phyloP scores from a whole-genome alignment of 2,888 invertebrate species.

The Caenorhabditis parvicauda region DNA sequence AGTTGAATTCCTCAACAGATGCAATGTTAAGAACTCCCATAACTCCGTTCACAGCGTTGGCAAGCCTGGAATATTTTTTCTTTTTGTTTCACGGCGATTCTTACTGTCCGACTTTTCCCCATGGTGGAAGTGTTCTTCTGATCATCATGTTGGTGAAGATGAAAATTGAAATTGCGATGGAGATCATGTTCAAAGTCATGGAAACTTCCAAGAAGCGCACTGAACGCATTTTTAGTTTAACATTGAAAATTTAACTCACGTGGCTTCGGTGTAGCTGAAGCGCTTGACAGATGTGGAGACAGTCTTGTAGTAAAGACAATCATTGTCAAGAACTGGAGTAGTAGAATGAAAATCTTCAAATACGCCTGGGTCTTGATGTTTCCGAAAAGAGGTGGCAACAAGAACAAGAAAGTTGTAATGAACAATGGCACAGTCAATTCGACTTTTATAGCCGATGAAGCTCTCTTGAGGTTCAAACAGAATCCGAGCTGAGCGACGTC shows the following conservation, averaged over 20 bases:
- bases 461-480: constrained; percentile 59
- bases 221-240: constrained; percentile 21
- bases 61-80: constrained; percentile 35
- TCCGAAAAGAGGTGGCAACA: constrained; percentile 56
- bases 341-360: constrained; percentile 56
- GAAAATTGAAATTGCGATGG: constrained; percentile 48
- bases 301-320: constrained; percentile 58
- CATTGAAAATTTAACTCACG: constrained; percentile 29
- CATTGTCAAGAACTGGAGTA: constrained; percentile 57
- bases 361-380: constrained; percentile 48
- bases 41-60: constrained; percentile 54
- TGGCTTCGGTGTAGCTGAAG: constrained; percentile 53
- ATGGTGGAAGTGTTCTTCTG: constrained; percentile 53
- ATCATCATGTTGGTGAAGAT: constrained; percentile 46
- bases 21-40: constrained; percentile 53
- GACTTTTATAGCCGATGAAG: constrained; percentile 51
- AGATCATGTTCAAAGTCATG: constrained; percentile 53
- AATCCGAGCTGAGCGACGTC: constrained; percentile 56
- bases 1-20: constrained; percentile 41
- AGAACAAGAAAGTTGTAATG: constrained; percentile 52
- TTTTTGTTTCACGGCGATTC: background rate
- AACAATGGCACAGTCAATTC: constrained; percentile 55
- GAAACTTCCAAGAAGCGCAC: constrained; percentile 60
- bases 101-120: constrained; percentile 50
- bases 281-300: constrained; percentile 54